Percentiles rank a stretch among this genome's conserved stretches.
Evolutionary conservation across 2,888 invertebrate genomes (phyloP).

Genomic region (Quadroppia sp.): DNA sequence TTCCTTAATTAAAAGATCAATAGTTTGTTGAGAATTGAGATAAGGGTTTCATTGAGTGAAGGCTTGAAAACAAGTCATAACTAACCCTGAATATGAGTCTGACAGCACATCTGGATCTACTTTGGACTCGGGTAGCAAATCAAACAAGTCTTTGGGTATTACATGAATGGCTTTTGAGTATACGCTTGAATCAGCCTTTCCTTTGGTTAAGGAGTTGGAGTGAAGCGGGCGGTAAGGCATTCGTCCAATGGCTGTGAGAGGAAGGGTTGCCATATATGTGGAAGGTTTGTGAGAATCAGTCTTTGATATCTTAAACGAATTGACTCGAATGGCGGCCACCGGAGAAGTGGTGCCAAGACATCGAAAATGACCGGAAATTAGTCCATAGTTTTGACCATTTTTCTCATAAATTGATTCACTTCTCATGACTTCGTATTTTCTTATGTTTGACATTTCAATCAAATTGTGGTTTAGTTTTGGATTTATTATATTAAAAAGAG

Average conservation of each 20-base stretch:
- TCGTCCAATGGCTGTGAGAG: slow-evolving; percentile 8
- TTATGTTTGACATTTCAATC: slow-evolving; percentile 1
- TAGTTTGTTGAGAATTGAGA: background rate
- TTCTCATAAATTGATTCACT: background rate
- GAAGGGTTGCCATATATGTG: slow-evolving; percentile 2
- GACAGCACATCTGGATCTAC: slow-evolving; percentile 35
- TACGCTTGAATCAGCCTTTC: background rate
- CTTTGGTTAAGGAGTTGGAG: background rate
- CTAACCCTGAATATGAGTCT: background rate
- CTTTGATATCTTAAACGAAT: background rate
- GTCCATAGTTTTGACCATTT: background rate
- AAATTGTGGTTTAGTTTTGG: background rate
- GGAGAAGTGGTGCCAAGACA: background rate
- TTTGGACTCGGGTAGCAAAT: slow-evolving; percentile 37
- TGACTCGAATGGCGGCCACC: background rate
- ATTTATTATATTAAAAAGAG: no score
- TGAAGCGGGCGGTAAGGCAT: slow-evolving; percentile 17
- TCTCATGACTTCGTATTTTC: background rate
- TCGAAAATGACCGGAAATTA: background rate
- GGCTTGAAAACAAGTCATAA: slow-evolving; percentile 7
- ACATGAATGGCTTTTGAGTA: background rate
- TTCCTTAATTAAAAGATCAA: slow-evolving; percentile 32
- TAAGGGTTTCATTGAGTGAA: background rate
- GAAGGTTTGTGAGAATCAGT: slow-evolving; percentile 6
- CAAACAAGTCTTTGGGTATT: slow-evolving; percentile 36